A percentile compares a stretch with the other conserved stretches of the same genome.
phyloP scores from a whole-genome alignment of 1,140 invertebrate genomes.

The Anoplophora glabripennis region DNA sequence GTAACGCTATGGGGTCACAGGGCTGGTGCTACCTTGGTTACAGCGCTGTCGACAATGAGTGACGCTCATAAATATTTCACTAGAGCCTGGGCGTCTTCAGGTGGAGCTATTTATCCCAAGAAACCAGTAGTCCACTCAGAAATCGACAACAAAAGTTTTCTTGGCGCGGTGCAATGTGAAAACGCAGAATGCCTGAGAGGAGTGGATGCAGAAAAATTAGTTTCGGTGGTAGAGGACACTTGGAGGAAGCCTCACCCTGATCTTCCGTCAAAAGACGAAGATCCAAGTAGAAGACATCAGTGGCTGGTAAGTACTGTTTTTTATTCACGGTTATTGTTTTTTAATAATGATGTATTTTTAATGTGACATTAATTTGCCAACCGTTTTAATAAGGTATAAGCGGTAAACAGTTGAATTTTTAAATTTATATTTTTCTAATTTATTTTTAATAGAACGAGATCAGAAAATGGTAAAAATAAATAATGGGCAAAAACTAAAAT shows the following conservation, averaged over 20 bases:
- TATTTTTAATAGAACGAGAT: no score
- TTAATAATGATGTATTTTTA: no score
- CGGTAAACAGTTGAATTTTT: no score
- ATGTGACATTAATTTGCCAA: no score
- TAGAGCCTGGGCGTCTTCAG: slow-evolving; percentile 71
- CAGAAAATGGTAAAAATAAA: no score
- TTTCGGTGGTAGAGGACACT: slow-evolving; percentile 64
- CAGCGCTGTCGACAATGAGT: slow-evolving; percentile 60
- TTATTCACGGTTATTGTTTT: no score
- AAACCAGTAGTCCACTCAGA: slow-evolving; percentile 60
- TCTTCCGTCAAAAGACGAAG: slow-evolving; percentile 59
- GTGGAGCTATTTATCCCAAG: slow-evolving; percentile 66
- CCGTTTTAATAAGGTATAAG: no score
- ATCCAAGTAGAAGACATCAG: slow-evolving; percentile 59
- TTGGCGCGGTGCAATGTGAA: slow-evolving; percentile 54
- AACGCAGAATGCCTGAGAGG: slow-evolving; percentile 60
- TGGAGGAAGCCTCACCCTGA: slow-evolving; percentile 63
- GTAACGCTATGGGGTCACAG: slow-evolving; percentile 80
- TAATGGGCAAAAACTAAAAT: no score
- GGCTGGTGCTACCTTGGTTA: slow-evolving; percentile 72
- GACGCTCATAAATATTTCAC: slow-evolving; percentile 62
- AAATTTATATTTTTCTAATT: no score
- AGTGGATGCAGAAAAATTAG: slow-evolving; percentile 61
- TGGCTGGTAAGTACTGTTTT: slow-evolving; percentile 59
- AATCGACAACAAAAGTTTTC: slow-evolving; percentile 58